Base-by-base conservation (phyloP, 2,888 invertebrate genomes). In the Mallateleia sp. region DNA sequence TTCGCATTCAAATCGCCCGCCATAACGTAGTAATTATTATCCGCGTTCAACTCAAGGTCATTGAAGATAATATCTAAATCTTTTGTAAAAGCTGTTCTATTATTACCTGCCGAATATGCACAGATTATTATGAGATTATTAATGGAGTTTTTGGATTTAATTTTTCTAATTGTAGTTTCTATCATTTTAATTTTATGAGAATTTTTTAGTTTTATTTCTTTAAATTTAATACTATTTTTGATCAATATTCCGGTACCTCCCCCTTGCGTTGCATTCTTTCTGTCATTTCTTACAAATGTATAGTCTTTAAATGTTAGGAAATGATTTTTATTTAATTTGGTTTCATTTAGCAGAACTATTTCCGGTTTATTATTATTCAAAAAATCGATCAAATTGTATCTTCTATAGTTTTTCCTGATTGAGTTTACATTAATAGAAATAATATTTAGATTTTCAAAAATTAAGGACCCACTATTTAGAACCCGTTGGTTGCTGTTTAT, bases 1-100 rank as follows among this genome's bases (percentile, higher is more conserved):
- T 45, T 71, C 0, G 56, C 71, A 38, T 71, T 71, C 25, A 71
- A 45, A 14, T 71, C 71, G 11, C 71, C 71, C 8, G 71, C 71
- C 9, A 71, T 8, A 0, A 71, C 45, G 14, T 42, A 71, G 7
- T 18, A 28, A n/a, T 71, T 71, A 14, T 54, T 22, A 24, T 25
- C 6, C 2, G 25, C 9, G 6, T 56, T 42, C 1, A 20, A 14
- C 0, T 52, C 34, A n/a, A 52, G 11, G 24, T 52, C 24, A 1
- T 22, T 24, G 14, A 52, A 24, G 3, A 52, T 52, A 2, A 52
- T 22, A 24, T 52, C 24, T 8, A 52, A 14, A 14, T 52, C 52
- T 8, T 52, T 22, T 14, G 24, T 11, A 24, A 52, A 52, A 7
- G 4, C 1, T 14, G 24, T 52, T 52, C 52, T 52, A 52, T 52